Percentiles rank a stretch among this genome's conserved stretches.
Evolutionary conservation across 1,140 invertebrate species (phyloP).

Genomic region (Sesamia nonagrioides): DNA sequence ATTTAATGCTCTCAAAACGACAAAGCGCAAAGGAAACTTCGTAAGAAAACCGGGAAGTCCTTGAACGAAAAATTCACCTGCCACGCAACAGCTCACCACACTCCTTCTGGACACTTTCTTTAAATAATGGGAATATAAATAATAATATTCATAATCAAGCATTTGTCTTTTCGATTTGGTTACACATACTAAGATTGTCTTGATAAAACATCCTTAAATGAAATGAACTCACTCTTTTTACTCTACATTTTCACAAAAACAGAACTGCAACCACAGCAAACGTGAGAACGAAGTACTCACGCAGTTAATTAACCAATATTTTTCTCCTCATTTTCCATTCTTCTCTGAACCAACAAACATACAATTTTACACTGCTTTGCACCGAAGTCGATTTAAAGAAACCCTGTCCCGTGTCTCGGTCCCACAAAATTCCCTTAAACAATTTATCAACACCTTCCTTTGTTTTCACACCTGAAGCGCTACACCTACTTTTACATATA

Average conservation of each 20-base stretch:
- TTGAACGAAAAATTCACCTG: too few relatives aligned
- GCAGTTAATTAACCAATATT: conserved; percentile 14
- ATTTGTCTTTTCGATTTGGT: too few relatives aligned
- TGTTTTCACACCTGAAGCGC: conserved; percentile 38
- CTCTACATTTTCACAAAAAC: background rate
- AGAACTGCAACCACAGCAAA: background rate
- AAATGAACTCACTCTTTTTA: too few relatives aligned
- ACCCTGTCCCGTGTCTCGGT: background rate
- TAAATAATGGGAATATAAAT: too few relatives aligned
- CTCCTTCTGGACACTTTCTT: too few relatives aligned
- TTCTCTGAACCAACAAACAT: background rate
- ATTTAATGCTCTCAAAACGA: too few relatives aligned
- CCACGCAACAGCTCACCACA: too few relatives aligned
- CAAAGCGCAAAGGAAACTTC: too few relatives aligned
- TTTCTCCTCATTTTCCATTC: conserved; percentile 2
- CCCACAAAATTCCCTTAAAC: conserved; percentile 26
- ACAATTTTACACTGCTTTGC: conserved; percentile 10
- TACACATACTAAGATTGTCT: too few relatives aligned
- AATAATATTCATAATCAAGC: too few relatives aligned
- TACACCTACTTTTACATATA: conserved; percentile 21
- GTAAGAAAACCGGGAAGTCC: too few relatives aligned
- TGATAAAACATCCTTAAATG: too few relatives aligned
- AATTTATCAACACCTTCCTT: conserved; percentile 39
- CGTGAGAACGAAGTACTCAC: conserved; percentile 9
- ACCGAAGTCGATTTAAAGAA: conserved; percentile 32